phyloP scores from a whole-genome alignment of 2,113 vertebrate species.

The Oryzias javanicus region DNA sequence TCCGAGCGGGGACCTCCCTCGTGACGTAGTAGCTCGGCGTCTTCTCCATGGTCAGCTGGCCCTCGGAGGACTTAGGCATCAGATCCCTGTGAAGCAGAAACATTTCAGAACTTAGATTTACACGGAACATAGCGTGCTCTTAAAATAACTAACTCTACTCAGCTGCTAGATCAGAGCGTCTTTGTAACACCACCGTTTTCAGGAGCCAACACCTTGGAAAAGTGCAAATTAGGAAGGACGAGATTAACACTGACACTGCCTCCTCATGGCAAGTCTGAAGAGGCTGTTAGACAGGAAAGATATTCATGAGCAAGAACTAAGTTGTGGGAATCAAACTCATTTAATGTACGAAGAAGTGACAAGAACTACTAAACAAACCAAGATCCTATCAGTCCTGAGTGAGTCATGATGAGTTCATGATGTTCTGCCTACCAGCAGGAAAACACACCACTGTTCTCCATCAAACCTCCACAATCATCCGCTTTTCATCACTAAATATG shows the following conservation, averaged over 20 bases:
- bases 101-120: constrained; percentile 25
- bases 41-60: constrained; percentile 96
- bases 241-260: constrained; percentile 24
- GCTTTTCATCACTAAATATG: constrained; percentile 39
- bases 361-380: constrained; percentile 4
- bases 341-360: constrained; percentile 20
- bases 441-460: constrained; percentile 38
- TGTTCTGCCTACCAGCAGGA: constrained; percentile 45
- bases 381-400: no score
- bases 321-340: constrained; percentile 6
- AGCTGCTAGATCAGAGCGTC: not conserved
- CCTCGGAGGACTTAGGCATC: constrained; percentile 90
- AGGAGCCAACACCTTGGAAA: constrained; percentile 1
- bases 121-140: not conserved
- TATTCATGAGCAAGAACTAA: constrained; percentile 28
- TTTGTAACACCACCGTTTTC: not conserved
- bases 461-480: constrained; percentile 20
- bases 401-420: constrained; percentile 35
- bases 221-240: not conserved
- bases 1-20: constrained; percentile 87
- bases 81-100: constrained; percentile 76
- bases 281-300: constrained; percentile 18
- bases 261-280: constrained; percentile 20
- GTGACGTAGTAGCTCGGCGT: constrained; percentile 94
- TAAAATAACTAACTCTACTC: not conserved